Evolutionary conservation across 2,113 vertebrate species (phyloP).

Genomic region (Setophaga petechia): DNA sequence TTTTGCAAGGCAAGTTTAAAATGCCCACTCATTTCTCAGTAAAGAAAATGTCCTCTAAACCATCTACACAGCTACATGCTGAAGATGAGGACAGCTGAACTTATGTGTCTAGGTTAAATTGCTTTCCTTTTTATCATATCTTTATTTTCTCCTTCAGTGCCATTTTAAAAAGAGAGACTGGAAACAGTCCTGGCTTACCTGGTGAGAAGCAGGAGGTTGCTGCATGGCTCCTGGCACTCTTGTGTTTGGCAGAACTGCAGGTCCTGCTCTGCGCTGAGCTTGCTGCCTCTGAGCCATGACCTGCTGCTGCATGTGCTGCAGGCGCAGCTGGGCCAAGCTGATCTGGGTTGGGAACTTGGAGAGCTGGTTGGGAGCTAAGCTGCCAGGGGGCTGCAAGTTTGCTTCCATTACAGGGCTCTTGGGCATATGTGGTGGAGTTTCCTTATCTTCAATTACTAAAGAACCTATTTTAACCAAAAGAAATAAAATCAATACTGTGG

Average conservation of each 20-base stretch:
- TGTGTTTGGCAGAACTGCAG: conserved; percentile 69
- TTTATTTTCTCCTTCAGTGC: neutral
- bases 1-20: neutral
- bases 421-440: conserved; percentile 72
- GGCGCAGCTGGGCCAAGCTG: conserved; percentile 82
- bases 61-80: neutral
- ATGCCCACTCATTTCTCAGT: neutral
- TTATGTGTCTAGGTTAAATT: neutral
- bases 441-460: conserved; percentile 82
- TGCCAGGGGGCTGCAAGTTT: conserved; percentile 73
- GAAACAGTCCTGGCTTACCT: conserved; percentile 60
- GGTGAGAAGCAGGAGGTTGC: conserved; percentile 72
- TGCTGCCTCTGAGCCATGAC: conserved; percentile 83
- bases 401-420: conserved; percentile 73
- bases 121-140: neutral
- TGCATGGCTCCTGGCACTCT: conserved; percentile 77
- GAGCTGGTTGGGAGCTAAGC: conserved; percentile 77
- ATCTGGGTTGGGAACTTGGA: conserved; percentile 84
- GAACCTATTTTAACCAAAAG: conserved; percentile 74
- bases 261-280: conserved; percentile 74
- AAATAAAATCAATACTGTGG: neutral
- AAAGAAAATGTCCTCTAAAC: neutral
- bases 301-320: conserved; percentile 86
- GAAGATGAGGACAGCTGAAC: neutral
- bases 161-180: neutral